Evolutionary conservation across 2,888 invertebrate genomes (phyloP).

Genomic region (Phyto melanocephala): DNA sequence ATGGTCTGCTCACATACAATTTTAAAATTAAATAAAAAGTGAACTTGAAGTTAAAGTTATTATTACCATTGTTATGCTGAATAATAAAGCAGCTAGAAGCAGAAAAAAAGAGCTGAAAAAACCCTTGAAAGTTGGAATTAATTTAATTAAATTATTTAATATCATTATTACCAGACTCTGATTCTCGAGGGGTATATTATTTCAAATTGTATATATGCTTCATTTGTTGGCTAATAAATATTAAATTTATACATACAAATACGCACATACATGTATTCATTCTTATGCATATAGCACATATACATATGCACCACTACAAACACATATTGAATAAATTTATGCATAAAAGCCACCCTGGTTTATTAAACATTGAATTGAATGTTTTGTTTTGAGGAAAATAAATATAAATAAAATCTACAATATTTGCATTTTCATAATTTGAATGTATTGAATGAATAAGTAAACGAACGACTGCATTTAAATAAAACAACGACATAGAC

Average conservation of each 20-base stretch:
- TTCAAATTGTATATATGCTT: slow-evolving; percentile 62
- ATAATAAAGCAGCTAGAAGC: background rate
- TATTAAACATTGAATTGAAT: slow-evolving; percentile 19
- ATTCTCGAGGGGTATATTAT: slow-evolving; percentile 59
- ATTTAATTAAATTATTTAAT: slow-evolving; percentile 65
- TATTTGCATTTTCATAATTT: slow-evolving; percentile 64
- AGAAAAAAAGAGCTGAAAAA: slow-evolving; percentile 9
- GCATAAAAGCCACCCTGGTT: slow-evolving; percentile 46
- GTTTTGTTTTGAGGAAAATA: slow-evolving; percentile 18
- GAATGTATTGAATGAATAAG: slow-evolving; percentile 45
- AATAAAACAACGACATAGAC: slow-evolving; percentile 28
- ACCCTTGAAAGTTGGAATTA: slow-evolving; percentile 57
- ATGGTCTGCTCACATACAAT: background rate
- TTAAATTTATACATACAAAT: slow-evolving; percentile 44
- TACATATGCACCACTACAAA: background rate
- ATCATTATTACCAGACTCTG: slow-evolving; percentile 59
- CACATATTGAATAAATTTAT: slow-evolving; percentile 35
- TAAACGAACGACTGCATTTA: slow-evolving; percentile 32
- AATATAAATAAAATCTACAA: slow-evolving; percentile 50
- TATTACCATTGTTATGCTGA: slow-evolving; percentile 42
- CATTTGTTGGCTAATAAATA: slow-evolving; percentile 64
- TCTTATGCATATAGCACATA: background rate
- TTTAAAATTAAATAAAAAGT: slow-evolving; percentile 23
- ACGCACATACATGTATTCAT: slow-evolving; percentile 7
- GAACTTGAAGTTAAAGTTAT: slow-evolving; percentile 52